Evolutionary conservation across 2,797 vertebrate genomes (phyloP).

Genomic region (Sitta carolinensis): DNA sequence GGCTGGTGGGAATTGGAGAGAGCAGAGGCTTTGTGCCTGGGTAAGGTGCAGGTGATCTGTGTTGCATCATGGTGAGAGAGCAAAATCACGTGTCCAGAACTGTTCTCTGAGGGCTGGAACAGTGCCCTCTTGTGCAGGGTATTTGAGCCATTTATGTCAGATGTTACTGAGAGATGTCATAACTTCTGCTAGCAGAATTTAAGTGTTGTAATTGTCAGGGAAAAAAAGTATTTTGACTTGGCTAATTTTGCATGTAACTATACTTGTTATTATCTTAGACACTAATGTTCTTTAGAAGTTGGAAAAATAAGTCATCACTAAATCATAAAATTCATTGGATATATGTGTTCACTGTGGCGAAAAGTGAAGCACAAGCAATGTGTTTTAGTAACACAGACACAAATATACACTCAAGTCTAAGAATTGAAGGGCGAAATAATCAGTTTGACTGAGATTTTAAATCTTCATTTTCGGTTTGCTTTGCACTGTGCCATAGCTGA

Average conservation of each 20-base stretch:
- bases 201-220: neutral
- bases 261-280: neutral
- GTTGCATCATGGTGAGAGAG: neutral
- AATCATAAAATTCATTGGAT: neutral
- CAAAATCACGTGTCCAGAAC: neutral
- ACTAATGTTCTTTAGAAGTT: neutral
- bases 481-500: neutral
- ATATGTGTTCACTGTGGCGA: neutral
- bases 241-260: neutral
- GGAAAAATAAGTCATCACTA: neutral
- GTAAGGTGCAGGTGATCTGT: neutral
- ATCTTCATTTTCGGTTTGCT: neutral
- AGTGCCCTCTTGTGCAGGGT: neutral
- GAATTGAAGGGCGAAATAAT: neutral
- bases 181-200: neutral
- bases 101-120: neutral
- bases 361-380: neutral
- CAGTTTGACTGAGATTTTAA: neutral
- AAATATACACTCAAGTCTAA: neutral
- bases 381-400: neutral
- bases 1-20: accelerated
- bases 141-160: neutral
- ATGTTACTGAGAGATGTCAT: neutral
- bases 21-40: neutral
- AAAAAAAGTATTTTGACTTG: neutral